A percentile compares a stretch with the other conserved stretches of the same genome.
phyloP scores from a whole-genome alignment of 2,113 vertebrate species.

The Rhagologus leucostigma region DNA sequence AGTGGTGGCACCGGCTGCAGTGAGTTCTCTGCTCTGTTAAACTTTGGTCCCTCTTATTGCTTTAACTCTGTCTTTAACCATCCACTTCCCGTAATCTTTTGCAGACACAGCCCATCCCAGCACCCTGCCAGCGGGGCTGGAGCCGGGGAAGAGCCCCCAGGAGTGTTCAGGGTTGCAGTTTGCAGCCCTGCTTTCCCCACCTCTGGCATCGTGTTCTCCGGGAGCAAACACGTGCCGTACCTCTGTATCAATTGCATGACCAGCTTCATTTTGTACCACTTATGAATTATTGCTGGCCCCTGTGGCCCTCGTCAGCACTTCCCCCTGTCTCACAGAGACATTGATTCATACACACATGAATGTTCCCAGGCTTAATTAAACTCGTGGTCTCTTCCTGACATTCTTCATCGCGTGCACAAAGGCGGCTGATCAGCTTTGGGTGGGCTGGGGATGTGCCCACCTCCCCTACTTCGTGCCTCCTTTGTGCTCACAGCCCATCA shows the following conservation, averaged over 20 bases:
- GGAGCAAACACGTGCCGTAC: neutral
- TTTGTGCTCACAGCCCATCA: neutral
- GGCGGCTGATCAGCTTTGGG: rapidly evolving
- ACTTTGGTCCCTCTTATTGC: neutral
- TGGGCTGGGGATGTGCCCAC: neutral
- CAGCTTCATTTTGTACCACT: neutral
- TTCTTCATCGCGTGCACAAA: neutral
- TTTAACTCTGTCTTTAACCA: neutral
- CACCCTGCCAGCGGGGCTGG: neutral
- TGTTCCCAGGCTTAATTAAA: neutral
- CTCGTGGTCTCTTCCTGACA: neutral
- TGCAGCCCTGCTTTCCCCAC: neutral
- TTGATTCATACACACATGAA: neutral
- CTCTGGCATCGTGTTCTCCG: rapidly evolving
- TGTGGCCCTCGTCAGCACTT: neutral
- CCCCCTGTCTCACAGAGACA: neutral
- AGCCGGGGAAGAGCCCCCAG: neutral
- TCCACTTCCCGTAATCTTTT: neutral
- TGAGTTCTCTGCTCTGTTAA: neutral
- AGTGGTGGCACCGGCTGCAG: neutral
- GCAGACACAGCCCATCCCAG: neutral
- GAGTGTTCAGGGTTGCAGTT: neutral
- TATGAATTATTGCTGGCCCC: constrained; percentile 17
- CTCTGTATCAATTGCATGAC: neutral
- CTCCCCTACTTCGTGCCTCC: neutral